Conservation (phyloP, 2,113 vertebrate genomes). For the Podarcis cretensis region DNA sequence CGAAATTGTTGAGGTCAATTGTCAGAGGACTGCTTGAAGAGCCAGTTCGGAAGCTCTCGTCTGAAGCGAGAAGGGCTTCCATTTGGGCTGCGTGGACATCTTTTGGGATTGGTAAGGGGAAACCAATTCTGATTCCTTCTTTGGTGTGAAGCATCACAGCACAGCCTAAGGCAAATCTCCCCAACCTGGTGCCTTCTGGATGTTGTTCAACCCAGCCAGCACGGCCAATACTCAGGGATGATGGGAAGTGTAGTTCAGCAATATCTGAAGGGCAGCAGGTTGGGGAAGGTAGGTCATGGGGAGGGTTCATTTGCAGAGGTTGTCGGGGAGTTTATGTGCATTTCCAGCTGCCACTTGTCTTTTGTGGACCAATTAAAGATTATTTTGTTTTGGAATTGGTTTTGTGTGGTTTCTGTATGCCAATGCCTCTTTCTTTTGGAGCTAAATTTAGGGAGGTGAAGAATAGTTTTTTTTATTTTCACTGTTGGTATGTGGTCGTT, state of each 20-base stretch:
- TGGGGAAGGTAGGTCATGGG: background rate
- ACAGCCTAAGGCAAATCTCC: too few relatives aligned
- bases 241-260: too few relatives aligned
- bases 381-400: background rate
- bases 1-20: background rate
- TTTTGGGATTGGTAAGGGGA: background rate
- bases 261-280: background rate
- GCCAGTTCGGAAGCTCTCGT: background rate
- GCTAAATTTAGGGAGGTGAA: background rate
- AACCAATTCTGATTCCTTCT: too few relatives aligned
- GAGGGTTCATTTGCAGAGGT: too few relatives aligned
- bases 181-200: too few relatives aligned
- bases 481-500: too few relatives aligned
- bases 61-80: background rate
- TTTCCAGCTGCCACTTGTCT: too few relatives aligned
- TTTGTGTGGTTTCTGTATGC: background rate
- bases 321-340: too few relatives aligned
- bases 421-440: background rate
- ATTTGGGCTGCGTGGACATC: background rate
- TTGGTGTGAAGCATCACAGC: background rate
- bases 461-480: background rate
- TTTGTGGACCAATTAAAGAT: conserved; percentile 16
- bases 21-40: background rate
- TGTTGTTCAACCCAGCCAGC: too few relatives aligned
- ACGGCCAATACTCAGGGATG: too few relatives aligned